Evolutionary conservation across 2,797 vertebrate genomes (phyloP).

Genomic region (Fundulus diaphanus): DNA sequence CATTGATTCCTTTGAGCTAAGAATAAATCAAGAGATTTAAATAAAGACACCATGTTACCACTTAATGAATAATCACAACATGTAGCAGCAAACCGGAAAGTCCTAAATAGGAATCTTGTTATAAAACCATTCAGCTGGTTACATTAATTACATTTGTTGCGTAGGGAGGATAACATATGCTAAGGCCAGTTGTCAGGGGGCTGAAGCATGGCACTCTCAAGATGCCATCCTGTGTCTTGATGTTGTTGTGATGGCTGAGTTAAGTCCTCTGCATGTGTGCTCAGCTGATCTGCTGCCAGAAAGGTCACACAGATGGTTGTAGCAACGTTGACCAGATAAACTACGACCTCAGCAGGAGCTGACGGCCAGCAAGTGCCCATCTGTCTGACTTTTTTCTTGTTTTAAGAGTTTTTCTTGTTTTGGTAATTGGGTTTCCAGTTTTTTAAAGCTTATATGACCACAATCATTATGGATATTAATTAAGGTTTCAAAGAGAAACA

Average conservation of each 20-base stretch:
- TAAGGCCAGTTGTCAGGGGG: constrained; percentile 26
- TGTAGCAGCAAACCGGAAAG: constrained; percentile 39
- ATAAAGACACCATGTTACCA: constrained; percentile 25
- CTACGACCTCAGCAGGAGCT: constrained; percentile 45
- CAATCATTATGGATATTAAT: not conserved
- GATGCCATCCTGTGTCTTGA: constrained; percentile 41
- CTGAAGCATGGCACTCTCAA: constrained; percentile 28
- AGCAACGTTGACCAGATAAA: constrained; percentile 58
- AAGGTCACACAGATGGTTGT: constrained; percentile 66
- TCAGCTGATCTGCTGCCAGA: constrained; percentile 49
- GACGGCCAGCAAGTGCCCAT: constrained; percentile 15
- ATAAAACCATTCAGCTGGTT: constrained; percentile 29
- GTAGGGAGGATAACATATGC: constrained; percentile 24
- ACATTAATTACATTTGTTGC: constrained; percentile 46
- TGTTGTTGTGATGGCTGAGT: constrained; percentile 43
- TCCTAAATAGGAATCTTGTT: constrained; percentile 17
- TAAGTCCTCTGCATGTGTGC: constrained; percentile 62
- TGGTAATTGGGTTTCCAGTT: not conserved
- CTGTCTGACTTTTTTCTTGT: constrained; percentile 12
- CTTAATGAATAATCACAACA: constrained; percentile 40
- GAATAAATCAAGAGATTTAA: constrained; percentile 42
- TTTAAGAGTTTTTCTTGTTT: not conserved
- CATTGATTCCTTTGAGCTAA: constrained; percentile 17
- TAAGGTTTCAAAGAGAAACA: constrained; percentile 36
- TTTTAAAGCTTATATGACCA: not conserved